These are phyloP conservation scores for Nansenia antarctica DNA, from an alignment of 2,113 vertebrate species.

Conservation along the genomic window DNA sequence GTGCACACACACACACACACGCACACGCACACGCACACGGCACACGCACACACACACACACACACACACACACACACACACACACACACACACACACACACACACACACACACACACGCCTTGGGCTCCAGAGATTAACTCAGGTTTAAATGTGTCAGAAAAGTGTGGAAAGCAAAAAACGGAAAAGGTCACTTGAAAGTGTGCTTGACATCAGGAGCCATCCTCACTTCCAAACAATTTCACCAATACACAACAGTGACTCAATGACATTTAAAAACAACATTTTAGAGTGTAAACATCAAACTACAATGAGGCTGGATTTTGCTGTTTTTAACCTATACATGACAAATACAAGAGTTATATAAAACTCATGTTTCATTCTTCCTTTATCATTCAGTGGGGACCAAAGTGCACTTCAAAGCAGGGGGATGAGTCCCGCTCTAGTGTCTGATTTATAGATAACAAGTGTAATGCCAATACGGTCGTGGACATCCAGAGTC, in stretches of 20 bases:
- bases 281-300: too few species aligned
- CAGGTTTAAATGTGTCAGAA: neutral
- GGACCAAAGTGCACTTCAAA: neutral
- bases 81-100: neutral
- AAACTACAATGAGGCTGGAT: too few species aligned
- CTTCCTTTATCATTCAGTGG: neutral
- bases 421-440: neutral
- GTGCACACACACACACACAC: neutral
- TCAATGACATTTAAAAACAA: neutral
- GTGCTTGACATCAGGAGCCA: neutral
- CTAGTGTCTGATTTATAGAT: constrained; percentile 6
- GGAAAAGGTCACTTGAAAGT: neutral
- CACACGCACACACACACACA: neutral
- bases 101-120: constrained; percentile 1
- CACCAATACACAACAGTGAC: too few species aligned
- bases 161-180: neutral
- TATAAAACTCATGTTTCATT: neutral
- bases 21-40: neutral
- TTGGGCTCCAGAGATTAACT: neutral
- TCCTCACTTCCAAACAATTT: too few species aligned
- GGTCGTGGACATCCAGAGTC: constrained; percentile 11
- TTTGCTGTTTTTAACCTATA: neutral
- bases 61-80: neutral
- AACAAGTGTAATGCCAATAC: constrained; percentile 16
- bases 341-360: neutral